Evolutionary conservation across 2,797 vertebrate genomes (phyloP).

Genomic region (Aselliscus stoliczkanus): DNA sequence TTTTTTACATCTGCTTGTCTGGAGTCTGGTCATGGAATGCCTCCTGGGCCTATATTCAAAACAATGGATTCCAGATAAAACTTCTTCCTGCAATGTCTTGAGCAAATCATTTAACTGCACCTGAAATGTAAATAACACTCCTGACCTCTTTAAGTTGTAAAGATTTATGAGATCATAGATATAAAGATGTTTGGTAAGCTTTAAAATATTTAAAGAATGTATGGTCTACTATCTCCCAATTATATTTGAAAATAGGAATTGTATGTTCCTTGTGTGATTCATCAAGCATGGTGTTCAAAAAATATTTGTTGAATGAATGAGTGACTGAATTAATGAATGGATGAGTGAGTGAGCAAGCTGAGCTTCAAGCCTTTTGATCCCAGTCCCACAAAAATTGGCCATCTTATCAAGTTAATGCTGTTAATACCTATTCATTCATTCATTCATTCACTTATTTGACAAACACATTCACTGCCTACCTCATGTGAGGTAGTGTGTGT

Average conservation of each 20-base stretch:
- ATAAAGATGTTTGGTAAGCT: background rate
- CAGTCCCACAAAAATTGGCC: background rate
- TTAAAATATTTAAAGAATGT: slow-evolving; percentile 4
- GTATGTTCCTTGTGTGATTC: background rate
- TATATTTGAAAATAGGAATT: background rate
- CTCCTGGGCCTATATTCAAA: background rate
- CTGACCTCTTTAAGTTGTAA: background rate
- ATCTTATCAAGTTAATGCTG: background rate
- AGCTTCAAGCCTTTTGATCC: background rate
- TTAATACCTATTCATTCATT: background rate
- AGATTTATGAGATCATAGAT: background rate
- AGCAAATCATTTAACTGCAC: slow-evolving; percentile 11
- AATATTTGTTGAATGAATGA: background rate
- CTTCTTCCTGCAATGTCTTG: background rate
- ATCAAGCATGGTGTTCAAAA: background rate
- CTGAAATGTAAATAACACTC: slow-evolving; percentile 27
- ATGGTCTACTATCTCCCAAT: background rate
- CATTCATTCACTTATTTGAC: background rate
- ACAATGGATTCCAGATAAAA: slow-evolving; percentile 4
- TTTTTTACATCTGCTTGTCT: slow-evolving; percentile 67
- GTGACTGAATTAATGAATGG: background rate
- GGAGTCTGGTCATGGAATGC: slow-evolving; percentile 20
- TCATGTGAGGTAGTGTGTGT: background rate
- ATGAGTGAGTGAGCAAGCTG: background rate
- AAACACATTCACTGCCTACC: background rate